Evolutionary conservation across 2,113 vertebrate species (phyloP).

Genomic region (Apteryx mantelli): DNA sequence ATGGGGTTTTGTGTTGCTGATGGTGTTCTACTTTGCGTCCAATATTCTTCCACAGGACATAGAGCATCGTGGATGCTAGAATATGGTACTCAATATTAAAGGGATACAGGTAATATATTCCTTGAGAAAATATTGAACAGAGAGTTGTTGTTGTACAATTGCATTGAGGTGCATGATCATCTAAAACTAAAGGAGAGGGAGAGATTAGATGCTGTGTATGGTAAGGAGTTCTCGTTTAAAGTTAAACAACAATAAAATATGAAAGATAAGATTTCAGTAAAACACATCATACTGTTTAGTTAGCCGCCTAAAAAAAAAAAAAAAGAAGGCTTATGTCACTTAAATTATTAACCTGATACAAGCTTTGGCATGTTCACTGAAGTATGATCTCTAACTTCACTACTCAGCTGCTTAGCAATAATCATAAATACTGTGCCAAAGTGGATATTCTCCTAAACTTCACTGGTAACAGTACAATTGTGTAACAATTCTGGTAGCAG

Average conservation of each 20-base stretch:
- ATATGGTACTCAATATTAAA: constrained; percentile 99
- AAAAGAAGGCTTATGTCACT: not conserved
- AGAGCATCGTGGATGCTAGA: constrained; percentile 93
- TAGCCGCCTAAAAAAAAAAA: not conserved
- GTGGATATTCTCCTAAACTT: not conserved
- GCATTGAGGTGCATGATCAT: constrained; percentile 83
- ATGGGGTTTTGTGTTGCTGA: constrained; percentile 73
- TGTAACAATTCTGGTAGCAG: not conserved
- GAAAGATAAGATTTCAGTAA: not conserved
- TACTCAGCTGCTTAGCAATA: not conserved
- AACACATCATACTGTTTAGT: not conserved
- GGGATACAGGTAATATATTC: constrained; percentile 93
- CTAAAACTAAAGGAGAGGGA: constrained; percentile 70
- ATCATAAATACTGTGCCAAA: not conserved
- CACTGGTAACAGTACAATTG: not conserved
- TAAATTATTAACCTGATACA: not conserved
- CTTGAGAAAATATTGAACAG: constrained; percentile 87
- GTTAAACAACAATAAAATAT: not conserved
- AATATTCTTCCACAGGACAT: constrained; percentile 96
- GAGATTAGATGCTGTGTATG: not conserved
- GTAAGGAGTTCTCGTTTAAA: not conserved
- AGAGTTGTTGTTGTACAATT: constrained; percentile 87
- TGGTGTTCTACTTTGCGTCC: constrained; percentile 86
- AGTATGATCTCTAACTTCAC: not conserved
- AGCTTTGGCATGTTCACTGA: not conserved